Evolutionary conservation across 2,888 invertebrate genomes (phyloP).

Genomic region (Drosophila longiperda): DNA sequence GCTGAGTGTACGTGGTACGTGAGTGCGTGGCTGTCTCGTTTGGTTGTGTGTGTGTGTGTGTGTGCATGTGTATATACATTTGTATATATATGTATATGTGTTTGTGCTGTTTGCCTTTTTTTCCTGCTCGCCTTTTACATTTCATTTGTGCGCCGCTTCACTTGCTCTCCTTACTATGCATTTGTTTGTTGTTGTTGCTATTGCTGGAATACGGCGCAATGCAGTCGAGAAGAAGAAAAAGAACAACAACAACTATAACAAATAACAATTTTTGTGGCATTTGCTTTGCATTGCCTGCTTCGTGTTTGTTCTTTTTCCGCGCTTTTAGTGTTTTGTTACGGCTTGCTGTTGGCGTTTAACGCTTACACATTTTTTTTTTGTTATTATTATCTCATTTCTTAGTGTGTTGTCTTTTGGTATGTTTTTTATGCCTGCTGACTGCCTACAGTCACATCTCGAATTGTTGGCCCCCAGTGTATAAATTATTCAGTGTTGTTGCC

Average conservation of each 20-base stretch:
- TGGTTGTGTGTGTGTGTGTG: slow-evolving; percentile 40
- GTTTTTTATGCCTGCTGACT: slow-evolving; percentile 41
- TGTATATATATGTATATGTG: slow-evolving; percentile 26
- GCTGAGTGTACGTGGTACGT: slow-evolving; percentile 68
- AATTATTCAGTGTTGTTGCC: slow-evolving; percentile 29
- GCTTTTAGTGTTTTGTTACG: slow-evolving; percentile 54
- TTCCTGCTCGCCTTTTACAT: slow-evolving; percentile 55
- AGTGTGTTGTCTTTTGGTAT: slow-evolving; percentile 41
- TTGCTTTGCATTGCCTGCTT: slow-evolving; percentile 40
- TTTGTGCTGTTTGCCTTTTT: slow-evolving; percentile 43
- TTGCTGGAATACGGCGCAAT: slow-evolving; percentile 58
- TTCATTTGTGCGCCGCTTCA: slow-evolving; percentile 61
- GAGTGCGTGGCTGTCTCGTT: slow-evolving; percentile 68
- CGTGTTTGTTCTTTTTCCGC: slow-evolving; percentile 69
- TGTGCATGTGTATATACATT: slow-evolving; percentile 35
- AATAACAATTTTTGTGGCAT: slow-evolving; percentile 41
- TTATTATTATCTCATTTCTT: slow-evolving; percentile 76
- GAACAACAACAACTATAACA: slow-evolving; percentile 33
- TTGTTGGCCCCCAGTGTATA: slow-evolving; percentile 27
- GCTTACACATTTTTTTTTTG: slow-evolving; percentile 67
- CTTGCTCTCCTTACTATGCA: slow-evolving; percentile 52
- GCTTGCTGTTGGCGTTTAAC: slow-evolving; percentile 51
- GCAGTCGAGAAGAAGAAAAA: slow-evolving; percentile 29
- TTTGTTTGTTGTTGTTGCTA: slow-evolving; percentile 45
- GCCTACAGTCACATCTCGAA: slow-evolving; percentile 48